Base-by-base conservation (phyloP, 2,113 vertebrate genomes). In the Podarcis cretensis region DNA sequence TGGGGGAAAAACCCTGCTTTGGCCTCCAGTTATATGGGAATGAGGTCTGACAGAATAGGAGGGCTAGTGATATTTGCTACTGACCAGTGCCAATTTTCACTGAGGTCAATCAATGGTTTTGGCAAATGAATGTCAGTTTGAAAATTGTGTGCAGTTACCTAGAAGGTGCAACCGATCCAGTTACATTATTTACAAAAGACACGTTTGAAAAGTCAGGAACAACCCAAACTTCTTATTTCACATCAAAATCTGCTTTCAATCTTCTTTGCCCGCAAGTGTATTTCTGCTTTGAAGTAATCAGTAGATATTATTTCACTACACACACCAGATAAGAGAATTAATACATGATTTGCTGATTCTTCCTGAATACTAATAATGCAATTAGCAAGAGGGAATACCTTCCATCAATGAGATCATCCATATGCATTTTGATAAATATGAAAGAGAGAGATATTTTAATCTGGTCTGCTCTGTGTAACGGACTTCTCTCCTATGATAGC, bases 241-340 rank as follows among this genome's bases (percentile, higher is more conserved):
- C 27, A 57, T 89, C 83, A 94, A 93, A 93, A 90, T 77, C 91
- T 89, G 54, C n/a, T 80, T 85, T 94, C 93, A 93, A 92, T 90
- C 91, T 94, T 91, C 90, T 30, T 21, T 48, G 59, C 16, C 14
- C 14, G 59, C 30, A 80, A n/a, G 88, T 89, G 87, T 88, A 88
- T 90, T 93, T 63, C 14, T 92, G 88, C 86, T 92, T 85, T 91
- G 71, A 90, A 94, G 85, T 84, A 82, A 43, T 75, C 84, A 83
- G 59, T 85, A 71, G 63, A 25, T 54, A 71, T 83, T 89, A 37
- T 43, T 89, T 79, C 73, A 90, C 25, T 93, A 89, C 84, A 90
- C 20, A 75, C 25, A 88, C 66, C 83, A 82, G 90, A 82, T 80
- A 54, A 90, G 73, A 90, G 87, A 93, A 79, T 80, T 63, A 68